Conservation (phyloP, 2,113 vertebrate genomes). For the Tetrax tetrax region DNA sequence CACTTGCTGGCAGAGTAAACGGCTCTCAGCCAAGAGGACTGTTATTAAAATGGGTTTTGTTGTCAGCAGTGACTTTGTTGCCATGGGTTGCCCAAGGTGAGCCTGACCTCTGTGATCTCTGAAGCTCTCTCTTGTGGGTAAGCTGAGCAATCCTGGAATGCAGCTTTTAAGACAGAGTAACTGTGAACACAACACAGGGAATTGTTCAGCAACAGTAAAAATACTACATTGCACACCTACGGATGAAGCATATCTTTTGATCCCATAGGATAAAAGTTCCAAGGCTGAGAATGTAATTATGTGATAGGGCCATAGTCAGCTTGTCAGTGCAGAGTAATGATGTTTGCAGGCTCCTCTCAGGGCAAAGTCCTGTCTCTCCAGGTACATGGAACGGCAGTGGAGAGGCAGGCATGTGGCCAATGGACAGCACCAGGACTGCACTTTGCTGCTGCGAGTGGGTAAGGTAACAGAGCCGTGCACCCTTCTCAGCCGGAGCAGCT, state of each 20-base stretch:
- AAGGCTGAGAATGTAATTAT: background rate
- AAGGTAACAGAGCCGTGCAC: background rate
- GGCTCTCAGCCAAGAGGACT: background rate
- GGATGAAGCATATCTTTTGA: background rate
- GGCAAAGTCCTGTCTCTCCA: background rate
- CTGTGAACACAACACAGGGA: background rate
- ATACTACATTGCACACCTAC: background rate
- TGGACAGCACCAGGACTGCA: background rate
- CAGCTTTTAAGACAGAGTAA: background rate
- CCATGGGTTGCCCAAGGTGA: background rate
- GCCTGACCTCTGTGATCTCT: background rate
- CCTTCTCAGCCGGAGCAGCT: background rate
- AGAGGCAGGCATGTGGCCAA: rapidly evolving
- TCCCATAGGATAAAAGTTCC: background rate
- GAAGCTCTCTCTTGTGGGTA: background rate
- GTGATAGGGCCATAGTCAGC: background rate
- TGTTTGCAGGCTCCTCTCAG: background rate
- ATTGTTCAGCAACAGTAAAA: background rate
- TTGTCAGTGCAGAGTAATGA: background rate
- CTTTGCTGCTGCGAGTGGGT: background rate
- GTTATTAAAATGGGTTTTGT: background rate
- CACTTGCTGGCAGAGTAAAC: background rate
- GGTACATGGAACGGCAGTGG: background rate
- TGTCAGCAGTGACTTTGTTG: slow-evolving; percentile 3
- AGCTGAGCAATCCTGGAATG: background rate